Conservation (phyloP, 2,888 invertebrate species). For the Microchrysa polita region DNA sequence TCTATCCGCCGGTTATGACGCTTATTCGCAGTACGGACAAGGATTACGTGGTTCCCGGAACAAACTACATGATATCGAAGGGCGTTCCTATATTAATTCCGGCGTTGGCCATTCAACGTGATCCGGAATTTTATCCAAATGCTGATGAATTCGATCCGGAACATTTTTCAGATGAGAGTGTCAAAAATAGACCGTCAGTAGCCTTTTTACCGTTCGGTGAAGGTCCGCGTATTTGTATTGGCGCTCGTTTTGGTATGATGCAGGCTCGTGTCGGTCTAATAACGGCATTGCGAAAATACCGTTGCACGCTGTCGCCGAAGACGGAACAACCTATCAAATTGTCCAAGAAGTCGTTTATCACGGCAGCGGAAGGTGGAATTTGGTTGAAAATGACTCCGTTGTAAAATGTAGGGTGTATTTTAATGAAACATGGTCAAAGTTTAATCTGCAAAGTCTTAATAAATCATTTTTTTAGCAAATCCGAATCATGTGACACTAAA, state of each 20-base stretch:
- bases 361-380: constrained; percentile 27
- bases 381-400: constrained; percentile 14
- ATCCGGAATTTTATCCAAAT: constrained; percentile 57
- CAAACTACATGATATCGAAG: constrained; percentile 52
- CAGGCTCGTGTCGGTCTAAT: constrained; percentile 47
- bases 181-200: constrained; percentile 21
- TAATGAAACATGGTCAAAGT: too few relatives aligned
- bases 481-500: too few relatives aligned
- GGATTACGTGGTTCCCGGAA: constrained; percentile 53
- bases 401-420: too few relatives aligned
- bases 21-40: constrained; percentile 55
- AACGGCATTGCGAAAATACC: constrained; percentile 23
- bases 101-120: constrained; percentile 56
- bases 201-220: constrained; percentile 48
- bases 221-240: constrained; percentile 48
- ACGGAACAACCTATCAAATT: constrained; percentile 23
- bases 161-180: constrained; percentile 56
- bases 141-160: constrained; percentile 60
- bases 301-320: constrained; percentile 51
- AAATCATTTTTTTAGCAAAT: too few relatives aligned
- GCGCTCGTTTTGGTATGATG: constrained; percentile 50
- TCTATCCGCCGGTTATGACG: constrained; percentile 59
- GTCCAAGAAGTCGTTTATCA: constrained; percentile 17
- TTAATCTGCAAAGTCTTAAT: too few relatives aligned
- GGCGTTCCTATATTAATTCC: constrained; percentile 54